Evolutionary conservation across 2,888 invertebrate species (phyloP).

Genomic region (Drosophila leonis): DNA sequence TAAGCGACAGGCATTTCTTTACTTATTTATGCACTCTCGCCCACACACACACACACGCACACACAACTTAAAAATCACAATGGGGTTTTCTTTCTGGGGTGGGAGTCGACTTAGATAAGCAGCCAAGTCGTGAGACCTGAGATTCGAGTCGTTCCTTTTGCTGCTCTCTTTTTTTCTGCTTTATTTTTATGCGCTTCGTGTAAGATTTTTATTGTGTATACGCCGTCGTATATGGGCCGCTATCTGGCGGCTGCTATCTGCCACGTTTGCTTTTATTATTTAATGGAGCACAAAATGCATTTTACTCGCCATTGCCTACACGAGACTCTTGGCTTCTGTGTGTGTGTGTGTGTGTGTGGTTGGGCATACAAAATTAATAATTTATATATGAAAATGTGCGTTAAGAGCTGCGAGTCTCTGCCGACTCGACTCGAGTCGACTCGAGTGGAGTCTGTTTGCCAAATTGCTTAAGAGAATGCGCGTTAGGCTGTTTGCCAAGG

Average conservation of each 20-base stretch:
- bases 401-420: constrained; percentile 74
- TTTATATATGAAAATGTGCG: constrained; percentile 84
- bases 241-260: constrained; percentile 72
- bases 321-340: constrained; percentile 14
- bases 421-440: constrained; percentile 22
- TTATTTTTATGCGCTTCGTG: constrained; percentile 81
- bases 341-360: constrained; percentile 40
- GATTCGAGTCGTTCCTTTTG: constrained; percentile 36
- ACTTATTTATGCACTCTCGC: constrained; percentile 74
- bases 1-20: constrained; percentile 82
- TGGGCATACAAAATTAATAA: constrained; percentile 82
- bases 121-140: constrained; percentile 50
- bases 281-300: constrained; percentile 84
- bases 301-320: constrained; percentile 66
- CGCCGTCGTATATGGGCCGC: constrained; percentile 59
- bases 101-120: constrained; percentile 68
- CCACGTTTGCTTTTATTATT: constrained; percentile 83
- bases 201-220: constrained; percentile 81
- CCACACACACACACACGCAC: constrained; percentile 53
- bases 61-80: constrained; percentile 82
- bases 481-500: constrained; percentile 78
- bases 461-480: constrained; percentile 77
- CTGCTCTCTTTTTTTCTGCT: constrained; percentile 40
- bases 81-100: constrained; percentile 66
- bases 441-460: constrained; percentile 72